These are phyloP conservation scores for Brienomyrus brachyistius DNA, from an alignment of 2,113 vertebrate genomes.

Conservation along the genomic window DNA sequence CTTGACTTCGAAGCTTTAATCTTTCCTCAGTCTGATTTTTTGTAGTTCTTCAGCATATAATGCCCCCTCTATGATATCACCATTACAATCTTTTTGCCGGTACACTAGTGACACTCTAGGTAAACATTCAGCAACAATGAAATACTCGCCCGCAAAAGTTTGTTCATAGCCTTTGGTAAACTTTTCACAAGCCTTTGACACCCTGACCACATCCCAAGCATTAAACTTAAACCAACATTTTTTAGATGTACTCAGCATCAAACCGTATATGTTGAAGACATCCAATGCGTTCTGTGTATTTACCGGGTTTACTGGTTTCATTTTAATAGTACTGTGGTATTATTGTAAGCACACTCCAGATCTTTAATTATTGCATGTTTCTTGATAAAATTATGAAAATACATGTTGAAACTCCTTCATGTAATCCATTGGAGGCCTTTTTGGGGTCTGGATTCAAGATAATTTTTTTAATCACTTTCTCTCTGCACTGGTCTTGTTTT, in stretches of 20 bases:
- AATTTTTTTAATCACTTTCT: too few species aligned
- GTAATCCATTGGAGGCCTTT: too few species aligned
- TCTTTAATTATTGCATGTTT: neutral
- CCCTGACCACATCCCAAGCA: neutral
- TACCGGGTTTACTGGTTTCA: neutral
- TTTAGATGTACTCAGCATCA: neutral
- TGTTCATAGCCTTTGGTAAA: neutral
- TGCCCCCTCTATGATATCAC: neutral
- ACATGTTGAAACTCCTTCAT: neutral
- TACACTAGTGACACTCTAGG: neutral
- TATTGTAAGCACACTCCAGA: neutral
- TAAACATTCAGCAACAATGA: neutral
- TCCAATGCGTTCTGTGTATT: neutral
- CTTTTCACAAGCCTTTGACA: neutral
- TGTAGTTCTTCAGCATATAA: neutral
- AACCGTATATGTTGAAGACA: neutral
- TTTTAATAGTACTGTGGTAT: neutral
- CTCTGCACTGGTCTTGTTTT: too few species aligned
- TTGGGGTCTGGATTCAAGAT: too few species aligned
- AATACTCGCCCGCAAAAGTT: neutral
- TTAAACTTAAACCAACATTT: neutral
- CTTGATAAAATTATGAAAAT: neutral
- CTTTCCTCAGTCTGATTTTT: neutral
- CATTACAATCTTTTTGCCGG: neutral
- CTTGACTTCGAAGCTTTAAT: neutral